These are phyloP conservation scores for Disparrhopalites patrizii DNA, from an alignment of 2,888 invertebrate species.

Conservation along the genomic window DNA sequence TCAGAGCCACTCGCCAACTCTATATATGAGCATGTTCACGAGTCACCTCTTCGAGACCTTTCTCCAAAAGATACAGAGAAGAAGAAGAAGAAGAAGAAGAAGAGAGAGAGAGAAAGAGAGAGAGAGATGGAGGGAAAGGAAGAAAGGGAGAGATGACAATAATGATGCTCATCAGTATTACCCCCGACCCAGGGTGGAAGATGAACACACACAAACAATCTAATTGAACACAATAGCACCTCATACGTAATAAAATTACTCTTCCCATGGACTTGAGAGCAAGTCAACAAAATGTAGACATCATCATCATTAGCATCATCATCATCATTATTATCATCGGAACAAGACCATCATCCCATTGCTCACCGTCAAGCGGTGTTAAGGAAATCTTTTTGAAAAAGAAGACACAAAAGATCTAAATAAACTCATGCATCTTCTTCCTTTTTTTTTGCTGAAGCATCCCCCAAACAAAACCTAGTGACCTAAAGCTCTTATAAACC, in stretches of 20 bases:
- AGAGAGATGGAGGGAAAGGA: not conserved
- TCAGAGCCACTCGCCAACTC: no score
- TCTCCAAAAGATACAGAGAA: no score
- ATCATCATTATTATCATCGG: not conserved
- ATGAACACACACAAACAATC: constrained; percentile 14
- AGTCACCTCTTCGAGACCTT: no score
- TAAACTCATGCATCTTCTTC: no score
- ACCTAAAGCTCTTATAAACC: no score
- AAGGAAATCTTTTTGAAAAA: no score
- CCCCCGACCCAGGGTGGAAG: not conserved
- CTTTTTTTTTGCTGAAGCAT: no score
- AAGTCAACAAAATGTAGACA: constrained; percentile 12
- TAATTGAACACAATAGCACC: constrained; percentile 22
- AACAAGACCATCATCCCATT: no score
- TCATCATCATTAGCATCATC: not conserved
- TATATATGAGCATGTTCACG: no score
- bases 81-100: no score
- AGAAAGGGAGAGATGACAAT: constrained; percentile 19
- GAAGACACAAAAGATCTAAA: no score
- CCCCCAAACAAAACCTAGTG: not conserved
- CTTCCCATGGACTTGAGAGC: not conserved
- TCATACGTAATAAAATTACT: constrained; percentile 20
- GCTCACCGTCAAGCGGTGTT: no score
- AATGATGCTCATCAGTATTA: constrained; percentile 15
- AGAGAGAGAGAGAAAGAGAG: not conserved